These are phyloP conservation scores for Crotophaga sulcirostris DNA, from an alignment of 2,113 vertebrate species.

Conservation along the genomic window DNA sequence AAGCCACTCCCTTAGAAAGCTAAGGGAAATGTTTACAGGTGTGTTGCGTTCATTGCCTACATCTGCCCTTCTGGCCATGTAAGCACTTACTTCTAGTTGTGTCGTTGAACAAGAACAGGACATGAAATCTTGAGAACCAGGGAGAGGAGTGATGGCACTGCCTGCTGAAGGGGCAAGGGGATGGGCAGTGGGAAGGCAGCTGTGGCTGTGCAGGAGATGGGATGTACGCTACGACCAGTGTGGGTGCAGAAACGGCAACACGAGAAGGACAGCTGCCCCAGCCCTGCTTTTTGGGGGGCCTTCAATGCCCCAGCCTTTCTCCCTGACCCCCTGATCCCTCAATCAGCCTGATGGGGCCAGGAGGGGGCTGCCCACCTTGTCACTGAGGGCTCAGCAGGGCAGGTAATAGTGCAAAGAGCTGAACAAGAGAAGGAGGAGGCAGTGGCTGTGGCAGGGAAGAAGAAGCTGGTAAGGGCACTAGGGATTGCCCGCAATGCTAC, in stretches of 20 bases:
- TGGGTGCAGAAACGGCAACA: not conserved
- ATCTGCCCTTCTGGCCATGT: not conserved
- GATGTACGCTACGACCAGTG: fast-evolving
- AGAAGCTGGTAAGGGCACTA: not conserved
- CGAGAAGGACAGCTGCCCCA: not conserved
- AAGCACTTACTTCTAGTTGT: not conserved
- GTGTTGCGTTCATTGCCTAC: not conserved
- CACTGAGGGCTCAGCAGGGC: fast-evolving
- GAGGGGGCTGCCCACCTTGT: not conserved
- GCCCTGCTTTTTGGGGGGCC: fast-evolving
- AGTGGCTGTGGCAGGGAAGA: not conserved
- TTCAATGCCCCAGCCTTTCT: not conserved
- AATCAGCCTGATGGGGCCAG: not conserved
- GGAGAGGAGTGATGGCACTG: not conserved
- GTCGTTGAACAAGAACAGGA: fast-evolving
- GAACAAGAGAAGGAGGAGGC: not conserved
- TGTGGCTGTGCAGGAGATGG: fast-evolving
- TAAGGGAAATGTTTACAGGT: not conserved
- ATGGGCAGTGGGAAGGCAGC: not conserved
- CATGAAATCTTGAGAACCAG: not conserved
- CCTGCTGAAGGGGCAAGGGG: not conserved
- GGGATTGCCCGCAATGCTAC: not conserved
- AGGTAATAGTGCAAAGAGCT: not conserved
- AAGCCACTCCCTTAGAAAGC: not conserved
- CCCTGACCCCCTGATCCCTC: not conserved